phyloP scores from a whole-genome alignment of 2,888 invertebrate species.

The Catocala nupta region DNA sequence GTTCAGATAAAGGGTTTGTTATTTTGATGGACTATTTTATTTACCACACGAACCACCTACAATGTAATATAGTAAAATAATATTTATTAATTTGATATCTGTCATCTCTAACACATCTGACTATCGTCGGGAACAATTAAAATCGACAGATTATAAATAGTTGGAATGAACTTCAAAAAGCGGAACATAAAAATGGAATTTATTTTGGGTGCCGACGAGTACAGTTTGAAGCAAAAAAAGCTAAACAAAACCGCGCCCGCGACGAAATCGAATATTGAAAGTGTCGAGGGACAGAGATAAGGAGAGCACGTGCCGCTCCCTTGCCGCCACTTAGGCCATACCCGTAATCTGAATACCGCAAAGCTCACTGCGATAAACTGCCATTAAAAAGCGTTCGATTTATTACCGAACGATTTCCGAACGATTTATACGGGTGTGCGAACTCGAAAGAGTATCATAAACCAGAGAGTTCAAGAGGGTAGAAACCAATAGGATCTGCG shows the following conservation, averaged over 20 bases:
- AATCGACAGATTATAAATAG: constrained; percentile 46
- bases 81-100: constrained; percentile 25
- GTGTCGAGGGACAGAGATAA: constrained; percentile 85
- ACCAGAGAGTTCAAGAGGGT: constrained; percentile 44
- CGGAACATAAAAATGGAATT: constrained; percentile 50
- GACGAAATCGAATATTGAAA: constrained; percentile 85
- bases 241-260: constrained; percentile 70
- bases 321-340: constrained; percentile 81
- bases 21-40: constrained; percentile 49
- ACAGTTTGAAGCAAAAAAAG: constrained; percentile 54
- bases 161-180: constrained; percentile 56
- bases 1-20: constrained; percentile 64
- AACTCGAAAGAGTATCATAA: constrained; percentile 47
- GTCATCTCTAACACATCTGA: constrained; percentile 33
- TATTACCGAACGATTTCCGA: constrained; percentile 85
- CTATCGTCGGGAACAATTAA: constrained; percentile 34
- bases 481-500: constrained; percentile 42
- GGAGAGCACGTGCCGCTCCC: constrained; percentile 83
- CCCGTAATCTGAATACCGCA: constrained; percentile 86
- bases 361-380: constrained; percentile 85
- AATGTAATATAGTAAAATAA: constrained; percentile 14
- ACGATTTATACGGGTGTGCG: constrained; percentile 72
- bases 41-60: constrained; percentile 19
- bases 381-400: constrained; percentile 87
- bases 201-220: constrained; percentile 56